A percentile compares a stretch with the other conserved stretches of the same genome.
Conservation (phyloP, 1,140 invertebrate genomes). For the Schlechtendalia chinensis region DNA sequence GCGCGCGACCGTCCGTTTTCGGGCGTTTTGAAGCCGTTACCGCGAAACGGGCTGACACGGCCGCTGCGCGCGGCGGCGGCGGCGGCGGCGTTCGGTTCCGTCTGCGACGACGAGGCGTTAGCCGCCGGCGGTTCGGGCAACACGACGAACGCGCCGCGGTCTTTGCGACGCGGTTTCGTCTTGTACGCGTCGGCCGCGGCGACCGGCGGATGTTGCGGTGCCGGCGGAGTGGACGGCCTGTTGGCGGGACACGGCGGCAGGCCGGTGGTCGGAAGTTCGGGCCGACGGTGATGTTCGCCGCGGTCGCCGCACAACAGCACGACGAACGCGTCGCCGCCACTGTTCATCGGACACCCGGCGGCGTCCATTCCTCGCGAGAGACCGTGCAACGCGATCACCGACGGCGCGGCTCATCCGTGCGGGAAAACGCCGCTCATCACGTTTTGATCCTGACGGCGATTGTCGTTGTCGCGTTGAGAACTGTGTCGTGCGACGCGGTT, state of each 20-base stretch:
- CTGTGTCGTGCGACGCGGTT: no score
- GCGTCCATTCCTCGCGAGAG: no score
- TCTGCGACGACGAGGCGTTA: neutral
- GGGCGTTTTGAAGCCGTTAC: slow-evolving; percentile 26
- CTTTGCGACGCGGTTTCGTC: neutral
- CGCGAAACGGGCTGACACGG: slow-evolving; percentile 26
- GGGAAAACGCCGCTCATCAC: no score
- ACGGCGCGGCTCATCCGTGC: no score
- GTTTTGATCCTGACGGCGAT: no score
- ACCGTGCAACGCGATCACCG: no score
- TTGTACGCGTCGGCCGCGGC: slow-evolving; percentile 25
- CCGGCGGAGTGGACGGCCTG: neutral
- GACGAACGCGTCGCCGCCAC: neutral
- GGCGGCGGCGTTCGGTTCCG: neutral
- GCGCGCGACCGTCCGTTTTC: slow-evolving; percentile 29
- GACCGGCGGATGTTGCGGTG: neutral
- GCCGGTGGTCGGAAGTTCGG: neutral
- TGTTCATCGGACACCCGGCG: neutral
- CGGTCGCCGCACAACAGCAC: neutral
- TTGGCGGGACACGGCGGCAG: neutral
- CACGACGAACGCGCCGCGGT: slow-evolving; percentile 27
- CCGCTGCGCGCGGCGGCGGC: neutral
- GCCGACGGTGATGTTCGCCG: neutral
- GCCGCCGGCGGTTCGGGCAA: slow-evolving; percentile 4
- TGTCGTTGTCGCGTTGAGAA: no score